Evolutionary conservation across 2,113 vertebrate species (phyloP).

Genomic region (Tupaia chinensis): DNA sequence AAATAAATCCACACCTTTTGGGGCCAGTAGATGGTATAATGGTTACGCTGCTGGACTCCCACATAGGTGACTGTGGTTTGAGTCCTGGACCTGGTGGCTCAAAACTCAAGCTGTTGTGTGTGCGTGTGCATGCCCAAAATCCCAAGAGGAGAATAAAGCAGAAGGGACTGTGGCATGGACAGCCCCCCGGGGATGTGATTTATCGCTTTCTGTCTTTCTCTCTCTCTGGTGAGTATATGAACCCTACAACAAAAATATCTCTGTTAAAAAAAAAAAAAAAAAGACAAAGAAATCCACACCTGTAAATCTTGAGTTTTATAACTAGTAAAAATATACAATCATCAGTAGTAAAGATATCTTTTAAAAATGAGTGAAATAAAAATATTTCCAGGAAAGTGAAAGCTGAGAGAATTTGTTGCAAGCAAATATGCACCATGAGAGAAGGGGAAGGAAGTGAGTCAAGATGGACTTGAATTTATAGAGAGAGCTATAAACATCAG

Average conservation of each 20-base stretch:
- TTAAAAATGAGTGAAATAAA: slow-evolving; percentile 55
- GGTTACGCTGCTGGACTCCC: too few relatives aligned
- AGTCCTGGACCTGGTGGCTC: too few relatives aligned
- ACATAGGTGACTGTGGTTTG: too few relatives aligned
- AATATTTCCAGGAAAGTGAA: slow-evolving; percentile 24
- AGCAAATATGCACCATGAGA: not conserved
- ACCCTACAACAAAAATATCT: too few relatives aligned
- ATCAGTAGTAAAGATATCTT: slow-evolving; percentile 31
- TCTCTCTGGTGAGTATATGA: too few relatives aligned
- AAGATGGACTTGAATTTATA: not conserved
- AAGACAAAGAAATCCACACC: not conserved
- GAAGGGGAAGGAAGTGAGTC: not conserved
- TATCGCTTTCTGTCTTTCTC: too few relatives aligned
- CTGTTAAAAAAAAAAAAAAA: not conserved
- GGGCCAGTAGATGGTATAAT: too few relatives aligned
- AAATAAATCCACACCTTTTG: not conserved
- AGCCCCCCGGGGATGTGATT: too few relatives aligned
- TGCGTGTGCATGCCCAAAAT: too few relatives aligned
- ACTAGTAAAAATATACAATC: not conserved
- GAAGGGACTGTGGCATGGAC: too few relatives aligned
- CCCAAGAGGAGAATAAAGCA: too few relatives aligned
- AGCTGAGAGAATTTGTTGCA: not conserved
- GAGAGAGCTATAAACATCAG: not conserved
- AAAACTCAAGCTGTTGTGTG: too few relatives aligned
- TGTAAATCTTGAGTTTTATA: slow-evolving; percentile 30